Percentiles rank a stretch among this genome's conserved stretches.
These are phyloP conservation scores for Eurytoma adleriae DNA, from an alignment of 2,888 invertebrate species.

Conservation along the genomic window DNA sequence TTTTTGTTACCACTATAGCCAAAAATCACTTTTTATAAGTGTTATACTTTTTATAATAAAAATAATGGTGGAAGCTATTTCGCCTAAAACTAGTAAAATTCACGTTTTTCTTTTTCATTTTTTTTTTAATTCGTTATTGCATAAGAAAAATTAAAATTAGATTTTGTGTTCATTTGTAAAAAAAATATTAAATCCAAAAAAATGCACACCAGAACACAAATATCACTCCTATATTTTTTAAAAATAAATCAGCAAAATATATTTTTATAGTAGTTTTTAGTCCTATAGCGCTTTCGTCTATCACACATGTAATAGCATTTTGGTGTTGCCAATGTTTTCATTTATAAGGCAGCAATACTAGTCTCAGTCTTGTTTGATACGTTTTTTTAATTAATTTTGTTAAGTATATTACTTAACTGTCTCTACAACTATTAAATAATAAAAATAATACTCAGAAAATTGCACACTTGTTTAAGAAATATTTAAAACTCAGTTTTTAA, in stretches of 20 bases:
- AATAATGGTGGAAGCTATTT: slow-evolving; percentile 27
- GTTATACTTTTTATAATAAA: slow-evolving; percentile 53
- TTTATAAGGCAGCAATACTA: slow-evolving; percentile 49
- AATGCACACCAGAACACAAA: slow-evolving; percentile 34
- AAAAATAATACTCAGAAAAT: slow-evolving; percentile 45
- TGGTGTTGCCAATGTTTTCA: slow-evolving; percentile 35
- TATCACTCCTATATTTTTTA: slow-evolving; percentile 49
- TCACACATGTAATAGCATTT: slow-evolving; percentile 48
- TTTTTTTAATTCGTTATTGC: slow-evolving; percentile 44
- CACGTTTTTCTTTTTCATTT: background rate
- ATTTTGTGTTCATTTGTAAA: slow-evolving; percentile 47
- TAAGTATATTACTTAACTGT: slow-evolving; percentile 39
- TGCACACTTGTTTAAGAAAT: slow-evolving; percentile 32
- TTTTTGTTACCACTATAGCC: slow-evolving; percentile 55
- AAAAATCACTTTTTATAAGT: slow-evolving; percentile 54
- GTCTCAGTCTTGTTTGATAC: slow-evolving; percentile 52
- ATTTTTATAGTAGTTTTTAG: slow-evolving; percentile 56
- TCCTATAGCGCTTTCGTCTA: slow-evolving; percentile 42
- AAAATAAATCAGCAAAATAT: slow-evolving; percentile 48
- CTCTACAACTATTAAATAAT: slow-evolving; percentile 13
- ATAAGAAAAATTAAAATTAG: slow-evolving; percentile 46
- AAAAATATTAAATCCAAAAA: slow-evolving; percentile 29
- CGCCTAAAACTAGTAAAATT: slow-evolving; percentile 24
- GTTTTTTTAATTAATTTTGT: slow-evolving; percentile 28
- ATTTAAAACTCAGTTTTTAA: slow-evolving; percentile 33